Conservation (phyloP, 2,888 invertebrate genomes). For the Deilephila porcellus region DNA sequence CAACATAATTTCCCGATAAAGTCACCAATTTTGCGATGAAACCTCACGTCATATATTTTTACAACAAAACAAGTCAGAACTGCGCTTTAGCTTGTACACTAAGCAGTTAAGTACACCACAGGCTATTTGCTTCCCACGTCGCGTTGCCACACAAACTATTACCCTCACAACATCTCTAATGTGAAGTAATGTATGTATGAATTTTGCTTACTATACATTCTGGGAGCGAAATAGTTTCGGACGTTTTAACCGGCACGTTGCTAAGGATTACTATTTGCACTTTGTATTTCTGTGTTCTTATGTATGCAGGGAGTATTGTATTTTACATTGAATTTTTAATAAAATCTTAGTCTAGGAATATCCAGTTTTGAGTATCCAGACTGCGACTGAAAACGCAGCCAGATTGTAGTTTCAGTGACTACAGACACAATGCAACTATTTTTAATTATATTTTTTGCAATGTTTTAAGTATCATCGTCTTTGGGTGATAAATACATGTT, state of each 20-base stretch:
- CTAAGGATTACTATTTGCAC: slow-evolving; percentile 1
- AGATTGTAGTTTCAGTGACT: too few species aligned
- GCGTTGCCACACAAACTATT: neutral
- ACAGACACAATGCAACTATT: too few species aligned
- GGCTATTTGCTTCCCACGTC: slow-evolving; percentile 25
- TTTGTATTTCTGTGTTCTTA: neutral
- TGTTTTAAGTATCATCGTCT: too few species aligned
- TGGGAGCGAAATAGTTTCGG: slow-evolving; percentile 4
- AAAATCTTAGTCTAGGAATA: too few species aligned
- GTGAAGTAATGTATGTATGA: slow-evolving; percentile 16
- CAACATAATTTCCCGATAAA: too few species aligned
- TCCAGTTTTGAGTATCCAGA: too few species aligned
- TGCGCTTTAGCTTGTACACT: neutral
- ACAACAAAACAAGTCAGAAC: neutral
- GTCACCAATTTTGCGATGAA: too few species aligned
- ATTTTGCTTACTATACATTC: slow-evolving; percentile 6
- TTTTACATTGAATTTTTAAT: too few species aligned
- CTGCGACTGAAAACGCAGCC: too few species aligned
- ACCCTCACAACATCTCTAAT: slow-evolving; percentile 2
- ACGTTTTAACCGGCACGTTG: slow-evolving; percentile 14
- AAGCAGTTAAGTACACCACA: slow-evolving; percentile 1
- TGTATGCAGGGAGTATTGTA: too few species aligned
- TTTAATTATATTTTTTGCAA: too few species aligned
- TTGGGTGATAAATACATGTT: too few species aligned
- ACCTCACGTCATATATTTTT: neutral